Evolutionary conservation across 2,888 invertebrate genomes (phyloP).

Genomic region (Nemapogon koenigi): DNA sequence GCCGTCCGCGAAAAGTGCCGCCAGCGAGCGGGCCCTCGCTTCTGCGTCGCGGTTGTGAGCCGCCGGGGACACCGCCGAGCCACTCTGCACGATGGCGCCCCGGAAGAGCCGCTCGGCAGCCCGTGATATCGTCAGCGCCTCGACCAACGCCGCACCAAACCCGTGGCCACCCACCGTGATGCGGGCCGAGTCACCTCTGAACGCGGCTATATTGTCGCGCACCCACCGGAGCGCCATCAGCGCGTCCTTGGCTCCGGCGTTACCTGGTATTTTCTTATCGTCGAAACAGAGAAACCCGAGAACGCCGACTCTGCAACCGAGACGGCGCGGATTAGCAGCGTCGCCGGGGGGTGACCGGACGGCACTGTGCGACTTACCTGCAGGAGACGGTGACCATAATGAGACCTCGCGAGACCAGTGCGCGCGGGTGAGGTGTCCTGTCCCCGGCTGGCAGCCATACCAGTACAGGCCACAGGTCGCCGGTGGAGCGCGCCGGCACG

Average conservation of each 20-base stretch:
- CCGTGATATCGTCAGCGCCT: conserved; percentile 33
- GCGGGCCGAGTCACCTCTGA: conserved; percentile 41
- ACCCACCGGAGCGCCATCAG: conserved; percentile 45
- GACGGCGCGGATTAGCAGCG: too few relatives aligned
- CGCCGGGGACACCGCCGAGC: conserved; percentile 43
- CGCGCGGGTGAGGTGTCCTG: conserved; percentile 31
- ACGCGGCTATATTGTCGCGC: conserved; percentile 47
- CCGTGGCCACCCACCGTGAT: conserved; percentile 44
- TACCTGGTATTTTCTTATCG: conserved; percentile 41
- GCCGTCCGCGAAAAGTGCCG: conserved; percentile 16
- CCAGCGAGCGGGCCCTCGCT: conserved; percentile 28
- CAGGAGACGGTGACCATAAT: conserved; percentile 41
- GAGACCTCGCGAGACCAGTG: conserved; percentile 33
- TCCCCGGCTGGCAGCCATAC: conserved; percentile 41
- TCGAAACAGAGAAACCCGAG: conserved; percentile 40
- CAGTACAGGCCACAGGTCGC: conserved; percentile 33
- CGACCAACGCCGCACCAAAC: conserved; percentile 45
- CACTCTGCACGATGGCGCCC: conserved; percentile 48
- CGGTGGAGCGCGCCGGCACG: conserved; percentile 48
- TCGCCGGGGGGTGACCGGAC: too few relatives aligned
- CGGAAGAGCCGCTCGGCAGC: conserved; percentile 36
- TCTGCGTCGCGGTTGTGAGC: conserved; percentile 44
- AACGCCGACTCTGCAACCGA: conserved; percentile 33
- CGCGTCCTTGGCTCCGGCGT: conserved; percentile 44
- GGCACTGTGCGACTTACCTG: conserved; percentile 36